Base-by-base conservation (phyloP, 2,888 invertebrate species). In the Allolobophora icterica region DNA sequence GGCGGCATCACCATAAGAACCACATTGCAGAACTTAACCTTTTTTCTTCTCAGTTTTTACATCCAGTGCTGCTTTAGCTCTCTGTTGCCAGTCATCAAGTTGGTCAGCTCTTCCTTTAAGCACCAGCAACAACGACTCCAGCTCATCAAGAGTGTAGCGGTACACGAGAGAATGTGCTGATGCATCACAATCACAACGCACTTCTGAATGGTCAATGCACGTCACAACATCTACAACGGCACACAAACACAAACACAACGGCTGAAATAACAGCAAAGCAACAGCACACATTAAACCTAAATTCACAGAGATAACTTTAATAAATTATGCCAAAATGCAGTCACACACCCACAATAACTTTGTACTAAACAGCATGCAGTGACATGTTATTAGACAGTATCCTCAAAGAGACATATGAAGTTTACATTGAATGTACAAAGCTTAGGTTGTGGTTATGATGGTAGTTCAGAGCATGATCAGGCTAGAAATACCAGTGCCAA, bases 111-210 rank as follows among this genome's bases (percentile, higher is more conserved):
- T 97, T 38, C 97, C 96, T 92, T 98, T 98, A 15, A 99, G 96
- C 93, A 97, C 97, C 94, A 97, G 97, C 93, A 99, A 95, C 97
- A 99, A 97, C 52, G 97, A 96, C 0, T 98, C 97, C 93, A 99
- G 96, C 96, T 99, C 99, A 95, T 99, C 98, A 91, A 99, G 96
- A 0, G 98, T 98, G 95, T 99, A 99, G 6, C 99, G 97, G 95
- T 98, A 98, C 33, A 90, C 2, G 3, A 90, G 35, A 33, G 21
- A 58, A 33, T 58, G 34, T 21, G 30, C n/a, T 19, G 45, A 42
- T 87, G 35, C 33, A 33, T 90, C 83, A 95, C 99, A 99, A 92
- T 96, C 95, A 95, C 99, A 99, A 91, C 99, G 96, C 91, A 97
- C 96, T 42, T 97, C 96, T 94, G 97, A 97, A 96, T 99, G 99